A percentile compares a stretch with the other conserved stretches of the same genome.
These are phyloP conservation scores for Piscicola geometra DNA, from an alignment of 2,888 invertebrate genomes.

Conservation along the genomic window DNA sequence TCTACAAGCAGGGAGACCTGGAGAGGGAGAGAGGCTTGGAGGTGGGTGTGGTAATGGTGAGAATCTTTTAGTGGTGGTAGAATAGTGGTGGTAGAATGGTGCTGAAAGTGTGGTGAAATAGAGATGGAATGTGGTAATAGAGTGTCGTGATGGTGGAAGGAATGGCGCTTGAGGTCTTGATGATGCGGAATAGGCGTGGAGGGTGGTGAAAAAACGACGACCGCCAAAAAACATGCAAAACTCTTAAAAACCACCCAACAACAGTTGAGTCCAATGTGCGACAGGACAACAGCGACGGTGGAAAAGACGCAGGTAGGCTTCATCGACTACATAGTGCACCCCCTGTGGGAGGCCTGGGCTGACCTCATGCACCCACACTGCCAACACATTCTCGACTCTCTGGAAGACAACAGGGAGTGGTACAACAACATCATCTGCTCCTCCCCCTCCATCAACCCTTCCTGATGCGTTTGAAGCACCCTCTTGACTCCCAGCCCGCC, in stretches of 20 bases:
- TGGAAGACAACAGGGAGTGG: conserved; percentile 29
- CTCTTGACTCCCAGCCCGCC: not conserved
- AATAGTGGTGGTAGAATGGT: no score
- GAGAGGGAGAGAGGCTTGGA: conserved; percentile 92
- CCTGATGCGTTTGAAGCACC: not conserved
- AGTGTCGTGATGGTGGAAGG: no score
- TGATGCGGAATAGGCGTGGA: no score
- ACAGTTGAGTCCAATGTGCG: conserved; percentile 96
- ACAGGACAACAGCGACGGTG: conserved; percentile 88
- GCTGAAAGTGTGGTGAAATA: no score
- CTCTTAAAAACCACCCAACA: no score
- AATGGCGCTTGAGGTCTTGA: no score
- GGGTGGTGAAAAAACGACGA: no score
- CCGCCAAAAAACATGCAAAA: no score
- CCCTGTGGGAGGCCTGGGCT: conserved; percentile 36
- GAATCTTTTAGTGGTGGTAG: no score
- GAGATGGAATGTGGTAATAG: no score
- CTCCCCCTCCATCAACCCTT: not conserved
- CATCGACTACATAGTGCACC: conserved; percentile 35
- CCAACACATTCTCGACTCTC: conserved; percentile 32
- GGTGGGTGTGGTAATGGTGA: conserved; percentile 64
- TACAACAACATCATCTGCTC: conserved; percentile 2
- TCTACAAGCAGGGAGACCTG: conserved; percentile 94
- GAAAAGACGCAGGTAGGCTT: conserved; percentile 73
- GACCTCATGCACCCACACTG: conserved; percentile 36